Evolutionary conservation across 1,140 invertebrate genomes (phyloP), one percentile per base, ranked within the genome.

Genomic region (Globodera ellingtonae): DNA sequence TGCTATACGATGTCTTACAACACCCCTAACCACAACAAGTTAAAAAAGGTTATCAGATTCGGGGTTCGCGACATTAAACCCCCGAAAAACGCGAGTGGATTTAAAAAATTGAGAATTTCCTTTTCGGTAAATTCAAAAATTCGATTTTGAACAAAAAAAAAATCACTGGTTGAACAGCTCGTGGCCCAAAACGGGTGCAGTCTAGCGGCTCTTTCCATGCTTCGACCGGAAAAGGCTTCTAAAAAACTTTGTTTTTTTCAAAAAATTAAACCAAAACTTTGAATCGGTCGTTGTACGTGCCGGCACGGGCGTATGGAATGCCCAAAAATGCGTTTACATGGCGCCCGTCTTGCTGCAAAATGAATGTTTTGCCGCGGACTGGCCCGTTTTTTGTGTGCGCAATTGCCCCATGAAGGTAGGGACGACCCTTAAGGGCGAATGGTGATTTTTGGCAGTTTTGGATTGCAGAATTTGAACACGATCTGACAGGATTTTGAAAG

Each of bases 251-350:
- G 21, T 21, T 52, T 52, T 73, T 35, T 56, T 62, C n/a, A 3
- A 47, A 2, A 83, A 24, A 79, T 66, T 46, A 0, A 72, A 9
- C 7, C 47, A 24, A 52, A 70, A 86, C 86, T 80, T 87, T 75
- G 67, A 87, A 87, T 62, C 86, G 74, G 10, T 84, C 62, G 21
- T 86, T 56, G 21, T 75, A 80, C 9, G 82, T 81, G 13, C 85
- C 84, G 10, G 83, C 74, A 62, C 82, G 79, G 6, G 87, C 86
- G 74, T 81, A 88, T 7, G 87, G 86, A 46, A 88, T 82, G 15
- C 87, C 87, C 24, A 88, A 65, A 80, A 81, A 87, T 13, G 85
- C 87, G 73, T 84, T 81, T 8, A 87, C 87, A 47, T 71, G 48
- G 6, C 82, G 50, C 1, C 81, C 48, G 6, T 67, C 84, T 7